Base-by-base conservation (phyloP, 2,888 invertebrate genomes). In the Helicoverpa assulta region DNA sequence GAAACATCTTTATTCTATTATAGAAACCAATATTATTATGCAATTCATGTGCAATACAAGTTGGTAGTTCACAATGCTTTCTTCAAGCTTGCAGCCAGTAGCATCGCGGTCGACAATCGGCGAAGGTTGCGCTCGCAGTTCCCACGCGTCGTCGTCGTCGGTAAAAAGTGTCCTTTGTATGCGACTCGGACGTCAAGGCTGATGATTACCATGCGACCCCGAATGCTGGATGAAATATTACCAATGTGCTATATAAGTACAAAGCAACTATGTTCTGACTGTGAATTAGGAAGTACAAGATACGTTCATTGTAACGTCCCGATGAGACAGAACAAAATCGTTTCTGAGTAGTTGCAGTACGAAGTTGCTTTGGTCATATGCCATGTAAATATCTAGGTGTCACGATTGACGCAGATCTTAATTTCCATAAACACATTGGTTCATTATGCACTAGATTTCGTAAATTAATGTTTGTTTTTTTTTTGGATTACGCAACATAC, bases 111-210 rank as follows among this genome's bases (percentile, higher is more conserved):
- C 77, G 80, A 76, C 77, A 77, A 68, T 67, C 40, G 18, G 52
- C 54, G 80, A 84, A 82, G 84, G 82, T 74, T 82, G 69, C 72
- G 54, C 52, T 73, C 74, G 79, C 64, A 70, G 66, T 84, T 82
- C 84, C 74, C 84, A 82, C 82, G 84, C 76, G 82, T 75, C 73
- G 79, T 19, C 43, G 66, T 58, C 76, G 76, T 70, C 80, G 21
- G 73, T 82, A 84, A 82, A 79, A 84, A 82, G 70, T 84, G 82
- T 82, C 82, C 84, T 82, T 82, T 82, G 82, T 84, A 74, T 82
- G 64, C 69, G 71, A 62, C 61, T 65, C 72, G 67, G 66, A 72
- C 80, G 58, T 52, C 80, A 82, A 82, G 82, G 82, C 74, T 70
- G 51, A 64, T 57, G 62, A 80, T 84, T 82, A 84, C 59, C 82